A percentile compares a stretch with the other conserved stretches of the same genome.
Evolutionary conservation across 2,113 vertebrate species (phyloP).

Genomic region (Silurus asotus): DNA sequence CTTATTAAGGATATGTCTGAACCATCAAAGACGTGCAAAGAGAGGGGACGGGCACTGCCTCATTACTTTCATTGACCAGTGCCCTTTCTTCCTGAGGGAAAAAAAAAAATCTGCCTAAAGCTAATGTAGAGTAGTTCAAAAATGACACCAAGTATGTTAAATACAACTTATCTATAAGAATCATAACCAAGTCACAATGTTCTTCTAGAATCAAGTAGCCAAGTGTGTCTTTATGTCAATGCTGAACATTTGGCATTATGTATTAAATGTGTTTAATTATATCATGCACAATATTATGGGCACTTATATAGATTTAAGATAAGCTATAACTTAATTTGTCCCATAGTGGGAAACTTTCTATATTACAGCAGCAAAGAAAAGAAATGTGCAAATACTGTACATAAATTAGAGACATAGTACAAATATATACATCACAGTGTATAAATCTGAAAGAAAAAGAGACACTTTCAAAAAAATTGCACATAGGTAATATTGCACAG

Average conservation of each 20-base stretch:
- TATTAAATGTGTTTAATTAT: neutral
- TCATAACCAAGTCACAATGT: neutral
- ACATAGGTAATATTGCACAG: too few relatives aligned
- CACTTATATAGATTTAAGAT: too few relatives aligned
- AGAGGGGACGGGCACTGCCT: neutral
- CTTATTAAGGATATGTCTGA: neutral
- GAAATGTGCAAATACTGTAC: too few relatives aligned
- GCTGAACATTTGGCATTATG: neutral
- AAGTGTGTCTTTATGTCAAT: neutral
- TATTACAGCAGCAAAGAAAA: too few relatives aligned
- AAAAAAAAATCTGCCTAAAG: neutral
- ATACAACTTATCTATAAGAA: neutral
- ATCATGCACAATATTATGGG: neutral
- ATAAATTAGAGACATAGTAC: too few relatives aligned
- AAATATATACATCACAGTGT: too few relatives aligned
- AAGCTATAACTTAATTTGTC: too few relatives aligned
- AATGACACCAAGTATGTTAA: neutral
- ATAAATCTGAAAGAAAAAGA: too few relatives aligned
- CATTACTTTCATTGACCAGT: neutral
- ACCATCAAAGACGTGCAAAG: neutral
- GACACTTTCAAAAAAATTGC: too few relatives aligned
- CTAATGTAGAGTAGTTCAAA: neutral
- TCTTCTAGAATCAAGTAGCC: too few relatives aligned
- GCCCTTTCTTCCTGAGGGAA: neutral
- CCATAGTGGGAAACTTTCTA: too few relatives aligned